Conservation (phyloP, 1,140 invertebrate species). For the Aphelinus certus region DNA sequence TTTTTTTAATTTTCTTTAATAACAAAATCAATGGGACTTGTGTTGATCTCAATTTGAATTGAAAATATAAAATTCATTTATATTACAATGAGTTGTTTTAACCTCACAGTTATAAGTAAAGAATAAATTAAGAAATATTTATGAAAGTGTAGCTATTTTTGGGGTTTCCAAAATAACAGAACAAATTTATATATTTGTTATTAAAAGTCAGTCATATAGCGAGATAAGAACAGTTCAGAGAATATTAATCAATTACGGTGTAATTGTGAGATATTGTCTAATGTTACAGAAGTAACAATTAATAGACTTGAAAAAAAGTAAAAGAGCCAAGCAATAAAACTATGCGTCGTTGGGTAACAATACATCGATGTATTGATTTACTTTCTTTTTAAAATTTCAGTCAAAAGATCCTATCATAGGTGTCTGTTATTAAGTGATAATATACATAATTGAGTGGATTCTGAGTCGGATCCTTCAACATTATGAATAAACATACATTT, state of each 20-base stretch:
- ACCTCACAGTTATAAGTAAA: constrained; percentile 11
- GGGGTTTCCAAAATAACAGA: constrained; percentile 10
- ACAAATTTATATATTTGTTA: constrained; percentile 38
- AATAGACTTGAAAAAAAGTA: not conserved
- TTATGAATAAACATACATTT: too few species aligned
- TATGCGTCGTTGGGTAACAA: not conserved
- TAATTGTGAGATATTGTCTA: not conserved
- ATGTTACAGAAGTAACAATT: not conserved
- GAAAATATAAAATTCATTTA: not conserved
- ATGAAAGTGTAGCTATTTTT: constrained; percentile 34
- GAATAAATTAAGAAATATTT: constrained; percentile 21
- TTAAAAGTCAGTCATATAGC: constrained; percentile 5
- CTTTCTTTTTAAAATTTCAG: not conserved
- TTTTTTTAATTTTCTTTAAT: too few species aligned
- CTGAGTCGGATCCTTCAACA: too few species aligned
- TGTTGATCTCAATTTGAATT: not conserved
- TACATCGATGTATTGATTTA: not conserved
- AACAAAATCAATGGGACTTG: too few species aligned
- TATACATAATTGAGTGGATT: too few species aligned
- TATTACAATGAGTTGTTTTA: not conserved
- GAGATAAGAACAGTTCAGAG: not conserved
- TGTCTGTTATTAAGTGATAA: too few species aligned
- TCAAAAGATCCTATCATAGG: too few species aligned
- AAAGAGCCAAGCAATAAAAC: not conserved
- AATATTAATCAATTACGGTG: not conserved